Evolutionary conservation across 2,888 invertebrate species (phyloP).

Genomic region (Gymnosoma rotundatum): DNA sequence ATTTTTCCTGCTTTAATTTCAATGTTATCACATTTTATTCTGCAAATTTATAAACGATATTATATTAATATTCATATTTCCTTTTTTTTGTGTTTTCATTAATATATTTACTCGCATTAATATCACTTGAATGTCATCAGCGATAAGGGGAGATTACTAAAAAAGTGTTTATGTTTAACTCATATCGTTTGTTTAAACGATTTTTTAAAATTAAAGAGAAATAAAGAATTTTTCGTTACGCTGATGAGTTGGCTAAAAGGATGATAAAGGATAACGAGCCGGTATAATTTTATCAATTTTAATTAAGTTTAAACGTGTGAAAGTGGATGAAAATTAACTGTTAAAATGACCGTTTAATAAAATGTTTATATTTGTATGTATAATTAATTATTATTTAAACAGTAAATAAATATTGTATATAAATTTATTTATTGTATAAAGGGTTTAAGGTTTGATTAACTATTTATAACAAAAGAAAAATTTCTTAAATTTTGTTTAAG

Average conservation of each 20-base stretch:
- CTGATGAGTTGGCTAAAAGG: constrained; percentile 46
- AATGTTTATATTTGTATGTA: constrained; percentile 13
- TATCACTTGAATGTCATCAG: constrained; percentile 31
- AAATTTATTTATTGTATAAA: neutral
- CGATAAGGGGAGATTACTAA: constrained; percentile 41
- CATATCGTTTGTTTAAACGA: constrained; percentile 31
- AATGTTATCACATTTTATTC: neutral
- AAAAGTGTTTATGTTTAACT: constrained; percentile 12
- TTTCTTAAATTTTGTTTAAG: neutral
- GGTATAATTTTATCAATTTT: constrained; percentile 65
- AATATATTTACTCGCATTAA: constrained; percentile 36
- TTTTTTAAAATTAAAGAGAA: constrained; percentile 1
- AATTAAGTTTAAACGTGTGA: constrained; percentile 65
- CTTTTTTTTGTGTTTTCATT: neutral
- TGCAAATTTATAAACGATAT: neutral
- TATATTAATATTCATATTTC: constrained; percentile 15
- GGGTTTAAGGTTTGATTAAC: neutral
- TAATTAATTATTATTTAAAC: constrained; percentile 40
- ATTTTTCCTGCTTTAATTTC: neutral
- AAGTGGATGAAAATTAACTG: constrained; percentile 62
- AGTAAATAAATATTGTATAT: constrained; percentile 8
- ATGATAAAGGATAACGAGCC: constrained; percentile 50
- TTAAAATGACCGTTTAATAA: constrained; percentile 35
- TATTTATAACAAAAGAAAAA: neutral
- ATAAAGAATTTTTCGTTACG: constrained; percentile 13